Conservation (phyloP, 1,140 invertebrate species). For the Spodoptera frugiperda region DNA sequence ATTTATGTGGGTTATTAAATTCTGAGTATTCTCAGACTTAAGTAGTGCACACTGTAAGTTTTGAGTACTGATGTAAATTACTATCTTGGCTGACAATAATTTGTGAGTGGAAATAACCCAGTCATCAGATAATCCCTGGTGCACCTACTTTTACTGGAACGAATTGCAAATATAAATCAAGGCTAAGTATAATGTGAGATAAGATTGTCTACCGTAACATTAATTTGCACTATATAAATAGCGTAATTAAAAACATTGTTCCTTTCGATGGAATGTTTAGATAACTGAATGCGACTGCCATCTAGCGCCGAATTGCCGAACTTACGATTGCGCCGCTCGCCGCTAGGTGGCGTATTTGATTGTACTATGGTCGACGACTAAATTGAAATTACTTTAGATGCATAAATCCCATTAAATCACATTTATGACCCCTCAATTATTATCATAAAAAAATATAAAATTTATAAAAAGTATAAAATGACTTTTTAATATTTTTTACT, state of each 20-base stretch:
- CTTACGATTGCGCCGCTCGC: slow-evolving; percentile 59
- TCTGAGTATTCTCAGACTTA: slow-evolving; percentile 13
- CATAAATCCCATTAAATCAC: too few species aligned
- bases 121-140: neutral
- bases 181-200: neutral
- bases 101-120: neutral
- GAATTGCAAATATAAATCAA: slow-evolving; percentile 4
- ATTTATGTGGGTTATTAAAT: slow-evolving; percentile 29
- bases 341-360: slow-evolving; percentile 68
- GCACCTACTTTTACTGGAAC: neutral
- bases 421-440: too few species aligned
- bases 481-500: too few species aligned
- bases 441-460: too few species aligned
- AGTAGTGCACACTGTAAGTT: neutral
- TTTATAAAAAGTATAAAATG: too few species aligned
- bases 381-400: too few species aligned
- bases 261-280: slow-evolving; percentile 9
- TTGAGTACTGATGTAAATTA: neutral
- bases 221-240: neutral
- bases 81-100: neutral
- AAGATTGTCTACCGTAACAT: too few species aligned
- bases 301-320: slow-evolving; percentile 63
- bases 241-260: slow-evolving; percentile 21
- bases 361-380: too few species aligned
- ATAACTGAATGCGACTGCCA: slow-evolving; percentile 55